Evolutionary conservation across 2,888 invertebrate genomes (phyloP), one percentile per base, ranked within the genome.

Genomic region (Amorpha juglandis): DNA sequence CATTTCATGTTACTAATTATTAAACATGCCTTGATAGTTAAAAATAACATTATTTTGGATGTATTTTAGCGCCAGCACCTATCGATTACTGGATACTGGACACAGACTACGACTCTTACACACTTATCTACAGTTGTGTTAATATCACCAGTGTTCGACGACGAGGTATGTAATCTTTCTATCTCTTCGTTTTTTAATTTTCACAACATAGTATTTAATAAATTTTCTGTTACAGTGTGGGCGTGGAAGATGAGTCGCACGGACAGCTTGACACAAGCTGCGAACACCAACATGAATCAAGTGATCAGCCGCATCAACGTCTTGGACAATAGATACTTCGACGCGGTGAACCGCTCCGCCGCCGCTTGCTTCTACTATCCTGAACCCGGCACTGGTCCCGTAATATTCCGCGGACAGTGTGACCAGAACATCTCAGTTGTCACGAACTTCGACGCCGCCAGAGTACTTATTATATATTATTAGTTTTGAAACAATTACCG

Each of bases 81-180:
- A 70, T 72, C 9, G 75, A 81, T 11, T 75, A 79, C n/a, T 79
- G 75, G 73, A 68, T 85, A 19, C 73, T 84, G 27, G 79, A 90
- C 55, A 95, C 95, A 0, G 95, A 96, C 79, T 96, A 95, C 76
- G 50, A 50, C 35, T 19, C 42, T 12, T 63, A 55, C 33, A 50
- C 62, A 2, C 45, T 67, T 9, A 52, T 64, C 35, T 67, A 67
- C 38, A 51, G 52, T 33, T 67, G 67, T 45, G 62, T 35, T 0
- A 64, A 67, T 14, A 27, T 67, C n/a, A 42, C 16, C 19, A n/a
- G 38, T 2, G 35, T 62, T 11, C 62, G 51, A 64, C 42, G 67
- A 64, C 21, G 64, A 67, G 52, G 67, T 67, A 21, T 12, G 52
- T 42, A 55, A n/a, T n/a, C n/a, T n/a, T n/a, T n/a, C n/a, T n/a